Base-by-base conservation (phyloP, 2,888 invertebrate species). In the Polietes domitor region DNA sequence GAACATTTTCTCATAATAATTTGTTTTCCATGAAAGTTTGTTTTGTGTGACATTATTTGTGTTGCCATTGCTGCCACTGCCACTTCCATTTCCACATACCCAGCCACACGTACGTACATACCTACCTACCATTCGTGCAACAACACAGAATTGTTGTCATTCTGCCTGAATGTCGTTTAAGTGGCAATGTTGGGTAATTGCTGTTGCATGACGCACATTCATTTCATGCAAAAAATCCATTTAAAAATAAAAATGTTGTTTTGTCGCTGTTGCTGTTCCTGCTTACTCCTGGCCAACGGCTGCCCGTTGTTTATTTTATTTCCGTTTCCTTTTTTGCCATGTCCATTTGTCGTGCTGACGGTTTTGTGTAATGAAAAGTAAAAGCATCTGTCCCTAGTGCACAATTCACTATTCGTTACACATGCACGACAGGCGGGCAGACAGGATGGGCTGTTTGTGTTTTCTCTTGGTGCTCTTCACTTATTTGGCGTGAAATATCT, bases 171-270 rank as follows among this genome's bases (percentile, higher is more conserved):
- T 71, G 26, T 84, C 75, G 71, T 80, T 84, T 65, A 84, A 84
- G 83, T 80, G 80, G 80, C 80, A 80, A 84, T 81, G 81, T 84
- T 84, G 74, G 41, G 24, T 73, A 58, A 32, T 71, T 26, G 37
- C 37, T 37, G 15, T 73, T 78, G 84, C 80, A 84, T 84, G 84
- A 84, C 78, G 84, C 81, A 81, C 81, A 83, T 61, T 61, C 74
- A 75, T 78, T 71, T 83, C 83, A 78, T 84, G 81, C 75, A 84
- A 79, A 70, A 83, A 77, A 74, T 76, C 75, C 78, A 81, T 84
- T 81, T 78, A 84, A 83, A 84, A 50, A 71, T n/a, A n/a, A n/a
- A n/a, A n/a, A n/a, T n/a, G n/a, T n/a, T n/a, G 32, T 43, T 5
- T 21, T 24, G 21, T 43, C 15, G 37, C 53, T 53, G 26, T 41